Base-by-base conservation (phyloP, 2,888 invertebrate genomes). In the Thysanoteuthis rhombus region DNA sequence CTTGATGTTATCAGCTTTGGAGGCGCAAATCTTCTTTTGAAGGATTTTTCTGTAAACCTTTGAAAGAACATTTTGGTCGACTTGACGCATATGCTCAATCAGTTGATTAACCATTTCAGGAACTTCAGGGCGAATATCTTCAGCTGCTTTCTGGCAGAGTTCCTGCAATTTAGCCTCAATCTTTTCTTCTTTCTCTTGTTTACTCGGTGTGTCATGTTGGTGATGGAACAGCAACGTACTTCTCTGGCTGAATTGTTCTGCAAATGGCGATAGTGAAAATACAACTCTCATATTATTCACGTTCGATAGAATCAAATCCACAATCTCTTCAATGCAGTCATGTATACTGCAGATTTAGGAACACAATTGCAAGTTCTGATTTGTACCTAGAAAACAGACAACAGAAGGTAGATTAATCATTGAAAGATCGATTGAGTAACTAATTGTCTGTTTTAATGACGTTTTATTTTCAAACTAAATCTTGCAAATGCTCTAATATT, bases 81-180 rank as follows among this genome's bases (percentile, higher is more conserved):
- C 91, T 28, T 91, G 91, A 40, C 91, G 39, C 91, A 91, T 91
- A 39, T 42, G 39, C 10, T 40, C 91, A 25, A 91, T 91, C 22
- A 97, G 96, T 19, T 97, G 96, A 40, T 97, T 95, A 95, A 97
- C 97, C 58, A 97, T 96, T 39, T 95, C 95, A 1, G 97, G 97
- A 19, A 97, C 97, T 40, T 97, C 96, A 3, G 97, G 95, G 22
- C 97, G 96, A 52, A 97, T 96, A 90, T 97, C 97, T 22, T 96
- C 95, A 42, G 95, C 94, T 16, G 97, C 96, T 16, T 93, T 93
- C 22, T 89, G 47, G 94, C 96, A 96, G 92, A 97, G 94, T 40
- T 95, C 95, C 90, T 94, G 93, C 40, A 97, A 94, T 47, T 95
- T 95, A 40, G 94, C 89, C 52, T 95, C 92, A 75, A 95, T 96